Conservation (phyloP, 2,113 vertebrate species). For the Mustelus asterias region DNA sequence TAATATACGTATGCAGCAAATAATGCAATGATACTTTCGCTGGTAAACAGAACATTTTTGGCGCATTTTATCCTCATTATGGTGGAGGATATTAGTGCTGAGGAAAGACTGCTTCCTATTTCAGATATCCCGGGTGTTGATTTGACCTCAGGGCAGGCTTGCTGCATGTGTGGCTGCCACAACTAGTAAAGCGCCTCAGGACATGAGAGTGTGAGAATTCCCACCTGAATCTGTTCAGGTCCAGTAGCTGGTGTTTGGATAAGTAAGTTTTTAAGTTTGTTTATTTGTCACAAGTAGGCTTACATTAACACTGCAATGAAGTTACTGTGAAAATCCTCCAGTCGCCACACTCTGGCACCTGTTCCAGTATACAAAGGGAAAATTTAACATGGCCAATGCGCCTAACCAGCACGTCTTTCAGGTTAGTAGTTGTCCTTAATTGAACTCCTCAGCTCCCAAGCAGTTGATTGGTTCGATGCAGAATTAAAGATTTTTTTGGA, state of each 20-base stretch:
- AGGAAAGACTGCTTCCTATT: background rate
- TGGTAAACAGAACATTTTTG: background rate
- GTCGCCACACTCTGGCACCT: no score
- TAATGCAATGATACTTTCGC: background rate
- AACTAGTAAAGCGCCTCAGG: background rate
- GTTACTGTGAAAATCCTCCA: no score
- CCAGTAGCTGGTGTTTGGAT: no score
- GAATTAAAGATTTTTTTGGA: background rate
- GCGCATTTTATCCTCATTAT: background rate
- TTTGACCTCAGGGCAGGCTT: background rate
- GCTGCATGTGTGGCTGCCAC: background rate
- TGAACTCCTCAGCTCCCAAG: background rate
- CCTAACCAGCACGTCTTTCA: no score
- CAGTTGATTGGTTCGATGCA: background rate
- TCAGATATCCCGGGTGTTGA: background rate
- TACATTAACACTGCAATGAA: no score
- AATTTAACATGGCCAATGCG: no score
- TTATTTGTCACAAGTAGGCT: no score
- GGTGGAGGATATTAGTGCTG: background rate
- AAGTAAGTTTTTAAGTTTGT: no score
- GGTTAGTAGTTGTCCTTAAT: background rate
- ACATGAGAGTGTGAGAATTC: background rate
- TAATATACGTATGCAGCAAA: background rate
- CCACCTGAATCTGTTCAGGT: background rate
- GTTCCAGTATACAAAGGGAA: no score